Evolutionary conservation across 2,888 invertebrate genomes (phyloP), one percentile per base, ranked within the genome.

Genomic region (Eucera pruinosa): DNA sequence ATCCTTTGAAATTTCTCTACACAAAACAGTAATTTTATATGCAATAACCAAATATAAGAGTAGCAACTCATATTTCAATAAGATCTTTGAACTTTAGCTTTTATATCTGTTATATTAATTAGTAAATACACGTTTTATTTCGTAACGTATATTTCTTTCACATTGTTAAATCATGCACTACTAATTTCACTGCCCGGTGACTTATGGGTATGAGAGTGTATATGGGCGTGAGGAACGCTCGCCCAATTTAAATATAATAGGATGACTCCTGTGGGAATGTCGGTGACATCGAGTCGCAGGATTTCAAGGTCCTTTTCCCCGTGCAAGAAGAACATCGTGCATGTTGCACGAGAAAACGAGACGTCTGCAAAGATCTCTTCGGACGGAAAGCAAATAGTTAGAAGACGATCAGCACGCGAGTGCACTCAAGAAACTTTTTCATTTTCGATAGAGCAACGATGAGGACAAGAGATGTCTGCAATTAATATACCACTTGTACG

Each of bases 201-300:
- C n/a, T n/a, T n/a, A n/a, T n/a, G n/a, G n/a, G n/a, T n/a, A n/a
- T n/a, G n/a, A n/a, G n/a, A n/a, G n/a, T n/a, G n/a, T n/a, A n/a
- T 25, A 61, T 78, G 67, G 65, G 68, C 62, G 74, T 58, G 55
- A 57, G 62, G 54, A 57, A 73, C 67, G 72, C 73, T 76, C 78
- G 76, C 67, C 79, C 81, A 82, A 88, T 88, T 88, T 88, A 87
- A 88, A 88, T 88, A 89, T 89, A 88, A 88, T 88, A 62, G 87
- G 72, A 84, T 87, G 86, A 88, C 86, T 87, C 86, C 82, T 82
- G 80, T 82, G 78, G 79, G 83, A 85, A 86, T 81, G 82, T 86
- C 80, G 83, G 76, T 78, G 85, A 86, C 84, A 82, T 77, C 62
- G 65, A 62, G 41, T 33, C 65, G 57, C 64, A 76, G 81, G 84